These are phyloP conservation scores for Lydus trimaculatus DNA, from an alignment of 2,888 invertebrate species.

Conservation along the genomic window DNA sequence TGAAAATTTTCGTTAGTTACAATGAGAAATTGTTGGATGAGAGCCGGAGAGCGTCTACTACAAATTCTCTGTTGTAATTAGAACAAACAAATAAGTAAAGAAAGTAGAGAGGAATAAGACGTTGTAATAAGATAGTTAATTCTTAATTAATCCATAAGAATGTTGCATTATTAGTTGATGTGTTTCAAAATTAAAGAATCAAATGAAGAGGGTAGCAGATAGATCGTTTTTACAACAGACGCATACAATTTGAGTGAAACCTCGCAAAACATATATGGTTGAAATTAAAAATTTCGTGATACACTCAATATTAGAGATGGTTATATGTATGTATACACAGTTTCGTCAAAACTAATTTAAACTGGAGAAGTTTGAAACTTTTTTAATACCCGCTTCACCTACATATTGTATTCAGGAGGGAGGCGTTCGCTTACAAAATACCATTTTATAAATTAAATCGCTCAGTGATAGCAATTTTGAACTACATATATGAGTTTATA, in stretches of 20 bases:
- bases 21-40: conserved; percentile 14
- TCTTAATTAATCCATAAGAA: conserved; percentile 3
- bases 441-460: conserved; percentile 8
- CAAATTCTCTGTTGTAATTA: conserved; percentile 25
- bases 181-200: background rate
- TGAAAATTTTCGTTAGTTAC: conserved; percentile 19
- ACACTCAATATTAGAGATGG: background rate
- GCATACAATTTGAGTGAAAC: no score
- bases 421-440: conserved; percentile 9
- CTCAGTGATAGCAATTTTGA: background rate
- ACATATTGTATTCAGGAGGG: background rate
- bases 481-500: conserved; percentile 7
- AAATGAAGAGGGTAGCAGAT: no score
- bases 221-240: no score
- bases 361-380: conserved; percentile 3
- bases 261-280: background rate
- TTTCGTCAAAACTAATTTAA: conserved; percentile 11
- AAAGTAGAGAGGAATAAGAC: background rate
- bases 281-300: background rate
- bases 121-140: background rate
- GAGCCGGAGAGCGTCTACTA: background rate
- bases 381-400: conserved; percentile 5
- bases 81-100: conserved; percentile 16
- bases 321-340: background rate
- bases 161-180: no score